A percentile compares a stretch with the other conserved stretches of the same genome.
Evolutionary conservation across 2,797 vertebrate species (phyloP).

Genomic region (Cynopterus sphinx): DNA sequence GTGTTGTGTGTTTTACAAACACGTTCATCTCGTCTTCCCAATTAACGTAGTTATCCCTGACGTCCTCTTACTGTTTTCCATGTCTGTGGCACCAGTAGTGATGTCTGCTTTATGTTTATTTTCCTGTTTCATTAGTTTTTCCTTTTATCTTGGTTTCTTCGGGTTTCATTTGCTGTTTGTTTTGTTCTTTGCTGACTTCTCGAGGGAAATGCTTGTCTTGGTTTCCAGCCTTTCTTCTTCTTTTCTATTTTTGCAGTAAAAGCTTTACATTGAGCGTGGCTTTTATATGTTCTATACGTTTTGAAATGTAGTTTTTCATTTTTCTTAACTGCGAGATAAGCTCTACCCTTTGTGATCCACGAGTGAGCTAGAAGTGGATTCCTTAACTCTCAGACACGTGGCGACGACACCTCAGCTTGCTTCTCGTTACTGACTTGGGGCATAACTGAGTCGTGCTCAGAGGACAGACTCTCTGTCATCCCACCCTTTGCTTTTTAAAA

Average conservation of each 20-base stretch:
- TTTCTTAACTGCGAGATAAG: neutral
- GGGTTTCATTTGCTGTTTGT: neutral
- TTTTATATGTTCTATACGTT: neutral
- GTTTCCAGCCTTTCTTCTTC: neutral
- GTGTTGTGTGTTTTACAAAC: neutral
- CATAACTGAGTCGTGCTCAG: neutral
- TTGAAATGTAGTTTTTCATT: neutral
- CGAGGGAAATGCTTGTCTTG: neutral
- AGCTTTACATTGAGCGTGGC: rapidly evolving
- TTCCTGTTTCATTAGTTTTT: neutral
- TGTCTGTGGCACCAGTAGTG: rapidly evolving
- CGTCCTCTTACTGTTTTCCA: neutral
- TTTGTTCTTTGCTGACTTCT: neutral
- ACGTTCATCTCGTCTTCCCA: neutral
- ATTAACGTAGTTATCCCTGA: neutral
- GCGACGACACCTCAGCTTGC: neutral
- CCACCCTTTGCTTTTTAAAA: neutral
- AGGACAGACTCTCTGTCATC: neutral
- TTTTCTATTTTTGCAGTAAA: neutral
- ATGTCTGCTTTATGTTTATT: neutral
- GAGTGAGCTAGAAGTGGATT: neutral
- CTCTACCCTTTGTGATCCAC: neutral
- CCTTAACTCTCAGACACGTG: neutral
- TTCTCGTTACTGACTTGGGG: neutral
- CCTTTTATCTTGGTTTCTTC: neutral